A percentile compares a stretch with the other conserved stretches of the same genome.
phyloP scores from a whole-genome alignment of 2,113 vertebrate genomes.

The Lathamus discolor region DNA sequence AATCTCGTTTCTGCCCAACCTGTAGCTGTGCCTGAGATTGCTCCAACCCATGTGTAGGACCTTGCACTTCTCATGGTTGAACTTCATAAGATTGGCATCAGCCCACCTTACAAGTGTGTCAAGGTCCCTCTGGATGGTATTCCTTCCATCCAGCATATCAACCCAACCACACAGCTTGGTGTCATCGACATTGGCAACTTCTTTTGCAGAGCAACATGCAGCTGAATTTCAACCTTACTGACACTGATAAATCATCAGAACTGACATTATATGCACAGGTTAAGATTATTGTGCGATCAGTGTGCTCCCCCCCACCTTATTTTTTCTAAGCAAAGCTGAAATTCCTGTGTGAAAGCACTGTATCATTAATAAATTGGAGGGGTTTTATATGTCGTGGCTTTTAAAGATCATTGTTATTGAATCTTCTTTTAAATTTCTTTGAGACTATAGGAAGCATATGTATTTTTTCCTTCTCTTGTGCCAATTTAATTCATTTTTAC shows the following conservation, averaged over 20 bases:
- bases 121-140: no score
- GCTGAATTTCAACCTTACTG: neutral
- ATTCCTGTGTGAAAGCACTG: neutral
- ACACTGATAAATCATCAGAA: neutral
- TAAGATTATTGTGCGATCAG: neutral
- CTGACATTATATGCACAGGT: neutral
- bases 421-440: neutral
- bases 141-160: neutral
- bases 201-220: neutral
- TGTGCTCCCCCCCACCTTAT: rapidly evolving
- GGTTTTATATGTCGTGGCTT: neutral
- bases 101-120: no score
- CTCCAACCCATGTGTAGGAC: no score
- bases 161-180: neutral
- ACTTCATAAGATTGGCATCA: no score
- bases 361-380: neutral
- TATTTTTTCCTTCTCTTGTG: neutral
- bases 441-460: rapidly evolving
- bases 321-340: neutral
- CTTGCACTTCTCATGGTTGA: no score
- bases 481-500: neutral
- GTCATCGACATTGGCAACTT: neutral
- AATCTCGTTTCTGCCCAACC: no score
- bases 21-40: no score
- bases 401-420: neutral